Percentiles rank a stretch among this genome's conserved stretches.
These are phyloP conservation scores for Rhizoglyphus robini DNA, from an alignment of 1,140 invertebrate species.

Conservation along the genomic window DNA sequence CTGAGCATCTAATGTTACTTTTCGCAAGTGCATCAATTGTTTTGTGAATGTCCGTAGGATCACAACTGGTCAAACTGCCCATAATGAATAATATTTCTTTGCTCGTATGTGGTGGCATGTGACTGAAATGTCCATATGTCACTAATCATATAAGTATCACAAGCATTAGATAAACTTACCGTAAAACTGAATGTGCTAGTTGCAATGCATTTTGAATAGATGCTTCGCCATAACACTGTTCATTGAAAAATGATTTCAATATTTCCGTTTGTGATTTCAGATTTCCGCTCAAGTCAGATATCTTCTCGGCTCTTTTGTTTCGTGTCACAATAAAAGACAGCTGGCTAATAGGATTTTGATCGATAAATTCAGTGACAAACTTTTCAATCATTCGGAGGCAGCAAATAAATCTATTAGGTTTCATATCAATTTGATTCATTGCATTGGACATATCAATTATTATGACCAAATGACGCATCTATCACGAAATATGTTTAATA, in stretches of 20 bases:
- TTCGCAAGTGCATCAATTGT: conserved; percentile 61
- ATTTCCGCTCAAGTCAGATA: conserved; percentile 57
- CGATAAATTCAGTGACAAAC: conserved; percentile 93
- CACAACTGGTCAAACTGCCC: conserved; percentile 88
- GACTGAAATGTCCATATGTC: conserved; percentile 34
- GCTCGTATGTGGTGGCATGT: conserved; percentile 82
- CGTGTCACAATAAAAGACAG: conserved; percentile 77
- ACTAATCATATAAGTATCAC: conserved; percentile 4
- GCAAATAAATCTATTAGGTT: conserved; percentile 78
- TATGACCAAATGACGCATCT: conserved; percentile 82
- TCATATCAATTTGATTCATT: conserved; percentile 86
- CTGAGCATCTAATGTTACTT: conserved; percentile 63
- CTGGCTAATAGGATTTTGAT: conserved; percentile 97
- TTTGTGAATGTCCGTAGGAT: conserved; percentile 76
- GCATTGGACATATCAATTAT: conserved; percentile 82
- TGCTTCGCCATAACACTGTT: conserved; percentile 61
- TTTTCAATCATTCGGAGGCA: conserved; percentile 67
- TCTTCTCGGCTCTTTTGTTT: conserved; percentile 84
- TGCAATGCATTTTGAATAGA: conserved; percentile 89
- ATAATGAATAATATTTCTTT: conserved; percentile 53
- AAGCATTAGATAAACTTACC: conserved; percentile 28
- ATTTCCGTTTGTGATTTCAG: conserved; percentile 35
- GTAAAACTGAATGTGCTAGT: conserved; percentile 65
- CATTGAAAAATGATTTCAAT: conserved; percentile 31
- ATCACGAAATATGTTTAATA: too few species aligned